phyloP scores from a whole-genome alignment of 2,888 invertebrate species.

The Drosophila paranaensis region DNA sequence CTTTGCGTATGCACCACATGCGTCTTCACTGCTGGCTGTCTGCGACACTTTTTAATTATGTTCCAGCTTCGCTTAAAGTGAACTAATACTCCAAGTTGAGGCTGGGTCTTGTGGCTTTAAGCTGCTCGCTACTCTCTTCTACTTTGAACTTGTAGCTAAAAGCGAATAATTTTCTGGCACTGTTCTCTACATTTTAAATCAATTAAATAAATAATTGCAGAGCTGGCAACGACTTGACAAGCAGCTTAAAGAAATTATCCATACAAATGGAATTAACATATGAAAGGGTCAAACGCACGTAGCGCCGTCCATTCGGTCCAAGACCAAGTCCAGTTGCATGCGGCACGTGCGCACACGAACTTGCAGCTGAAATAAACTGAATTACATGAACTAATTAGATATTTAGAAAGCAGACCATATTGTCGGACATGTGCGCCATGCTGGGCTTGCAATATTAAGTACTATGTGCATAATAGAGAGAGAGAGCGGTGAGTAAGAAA shows the following conservation, averaged over 20 bases:
- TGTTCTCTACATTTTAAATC: neutral
- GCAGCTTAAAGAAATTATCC: constrained; percentile 9
- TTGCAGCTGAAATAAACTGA: constrained; percentile 26
- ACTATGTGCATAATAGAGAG: neutral
- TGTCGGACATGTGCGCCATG: neutral
- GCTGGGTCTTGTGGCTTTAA: neutral
- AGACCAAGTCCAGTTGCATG: constrained; percentile 7
- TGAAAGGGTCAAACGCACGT: constrained; percentile 14
- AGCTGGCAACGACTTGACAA: neutral
- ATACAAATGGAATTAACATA: constrained; percentile 30
- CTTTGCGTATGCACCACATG: constrained; percentile 12
- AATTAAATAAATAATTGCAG: constrained; percentile 2
- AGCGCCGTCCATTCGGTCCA: constrained; percentile 3
- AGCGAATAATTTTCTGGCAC: neutral
- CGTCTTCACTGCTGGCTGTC: constrained; percentile 20
- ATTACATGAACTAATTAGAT: constrained; percentile 27
- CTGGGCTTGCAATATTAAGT: neutral
- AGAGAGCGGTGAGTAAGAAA: neutral
- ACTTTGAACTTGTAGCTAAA: neutral
- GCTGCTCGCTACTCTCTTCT: neutral
- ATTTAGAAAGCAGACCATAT: constrained; percentile 9
- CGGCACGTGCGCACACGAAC: constrained; percentile 19
- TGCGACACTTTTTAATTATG: constrained; percentile 67
- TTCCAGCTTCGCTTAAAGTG: constrained; percentile 30
- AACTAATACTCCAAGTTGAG: constrained; percentile 8